phyloP scores from a whole-genome alignment of 2,113 vertebrate species.

The Tretioscincus oriximinensis region DNA sequence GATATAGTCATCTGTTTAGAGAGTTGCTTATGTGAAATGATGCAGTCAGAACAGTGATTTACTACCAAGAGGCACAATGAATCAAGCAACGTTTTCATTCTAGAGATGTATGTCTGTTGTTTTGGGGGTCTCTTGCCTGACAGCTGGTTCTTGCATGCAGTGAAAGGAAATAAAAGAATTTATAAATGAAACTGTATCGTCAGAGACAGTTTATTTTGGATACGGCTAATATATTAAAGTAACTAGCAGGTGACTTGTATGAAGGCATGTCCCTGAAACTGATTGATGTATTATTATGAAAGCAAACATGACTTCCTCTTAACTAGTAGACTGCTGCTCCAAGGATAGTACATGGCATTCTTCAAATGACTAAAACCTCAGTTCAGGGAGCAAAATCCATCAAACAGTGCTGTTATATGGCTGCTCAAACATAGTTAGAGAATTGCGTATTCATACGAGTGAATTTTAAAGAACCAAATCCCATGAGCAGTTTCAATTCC shows the following conservation, averaged over 20 bases:
- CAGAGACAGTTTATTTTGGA: slow-evolving; percentile 29
- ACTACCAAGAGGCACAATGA: background rate
- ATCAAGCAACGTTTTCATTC: background rate
- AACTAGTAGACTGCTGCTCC: slow-evolving; percentile 15
- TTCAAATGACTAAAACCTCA: slow-evolving; percentile 16
- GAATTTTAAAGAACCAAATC: background rate
- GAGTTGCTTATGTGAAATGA: background rate
- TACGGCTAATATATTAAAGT: slow-evolving; percentile 28
- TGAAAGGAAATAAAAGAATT: background rate
- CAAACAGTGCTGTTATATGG: background rate
- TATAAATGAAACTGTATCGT: slow-evolving; percentile 9
- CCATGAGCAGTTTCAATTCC: slow-evolving; percentile 10
- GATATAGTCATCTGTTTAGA: background rate
- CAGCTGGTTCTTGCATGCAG: background rate
- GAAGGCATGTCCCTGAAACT: slow-evolving; percentile 25
- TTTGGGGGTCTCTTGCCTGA: background rate
- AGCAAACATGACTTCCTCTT: slow-evolving; percentile 44
- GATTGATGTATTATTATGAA: slow-evolving; percentile 36
- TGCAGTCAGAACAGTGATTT: background rate
- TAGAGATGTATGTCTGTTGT: slow-evolving; percentile 1
- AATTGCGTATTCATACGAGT: background rate
- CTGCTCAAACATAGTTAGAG: background rate
- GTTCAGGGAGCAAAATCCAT: background rate
- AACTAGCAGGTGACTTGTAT: slow-evolving; percentile 32
- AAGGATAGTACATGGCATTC: slow-evolving; percentile 32